A percentile compares a stretch with the other conserved stretches of the same genome.
Conservation (phyloP, 2,797 vertebrate genomes). For the Sitta carolinensis region DNA sequence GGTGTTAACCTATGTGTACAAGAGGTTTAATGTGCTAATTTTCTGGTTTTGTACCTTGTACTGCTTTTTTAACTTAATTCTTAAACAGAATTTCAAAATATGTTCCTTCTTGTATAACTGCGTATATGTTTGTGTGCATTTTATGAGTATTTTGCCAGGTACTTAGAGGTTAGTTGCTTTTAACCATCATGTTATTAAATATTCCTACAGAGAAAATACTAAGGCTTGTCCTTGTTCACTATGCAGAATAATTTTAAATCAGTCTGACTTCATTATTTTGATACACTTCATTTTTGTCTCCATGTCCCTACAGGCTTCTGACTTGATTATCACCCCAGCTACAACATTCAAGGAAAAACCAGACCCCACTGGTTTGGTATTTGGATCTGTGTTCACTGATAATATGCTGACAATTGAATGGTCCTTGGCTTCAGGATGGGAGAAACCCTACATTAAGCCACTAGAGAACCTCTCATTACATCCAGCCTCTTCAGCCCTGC, state of each 20-base stretch:
- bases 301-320: slow-evolving; percentile 77
- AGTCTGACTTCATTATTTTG: background rate
- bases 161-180: background rate
- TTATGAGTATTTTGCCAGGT: background rate
- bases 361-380: slow-evolving; percentile 72
- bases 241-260: background rate
- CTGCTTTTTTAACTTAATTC: background rate
- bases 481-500: slow-evolving; percentile 82
- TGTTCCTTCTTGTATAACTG: background rate
- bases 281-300: background rate
- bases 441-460: slow-evolving; percentile 83
- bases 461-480: slow-evolving; percentile 86
- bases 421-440: slow-evolving; percentile 84
- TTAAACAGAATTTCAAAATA: background rate
- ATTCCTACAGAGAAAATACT: background rate
- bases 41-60: background rate
- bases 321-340: slow-evolving; percentile 81
- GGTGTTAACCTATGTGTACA: background rate
- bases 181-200: background rate
- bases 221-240: background rate
- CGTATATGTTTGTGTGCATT: background rate
- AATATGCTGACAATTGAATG: slow-evolving; percentile 91
- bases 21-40: background rate
- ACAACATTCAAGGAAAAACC: slow-evolving; percentile 77
- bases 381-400: slow-evolving; percentile 88